Evolutionary conservation across 2,888 invertebrate genomes (phyloP).

Genomic region (Automeris io): DNA sequence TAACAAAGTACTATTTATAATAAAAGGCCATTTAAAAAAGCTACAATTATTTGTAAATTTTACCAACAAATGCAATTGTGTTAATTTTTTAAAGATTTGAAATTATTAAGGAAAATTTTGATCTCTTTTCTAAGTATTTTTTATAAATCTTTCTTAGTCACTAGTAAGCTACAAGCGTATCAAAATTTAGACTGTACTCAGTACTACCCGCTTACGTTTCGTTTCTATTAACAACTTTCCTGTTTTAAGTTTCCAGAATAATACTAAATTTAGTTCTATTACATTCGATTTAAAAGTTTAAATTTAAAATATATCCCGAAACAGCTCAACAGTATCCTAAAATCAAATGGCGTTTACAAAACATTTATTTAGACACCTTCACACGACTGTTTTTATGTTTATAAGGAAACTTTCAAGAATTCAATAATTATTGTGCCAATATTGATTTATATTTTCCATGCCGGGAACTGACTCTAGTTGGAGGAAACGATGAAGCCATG

Average conservation of each 20-base stretch:
- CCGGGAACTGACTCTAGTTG: constrained; percentile 28
- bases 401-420: not conserved
- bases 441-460: constrained; percentile 15
- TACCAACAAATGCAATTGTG: too few species aligned
- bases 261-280: not conserved
- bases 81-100: too few species aligned
- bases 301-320: not conserved
- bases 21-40: too few species aligned
- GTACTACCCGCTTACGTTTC: too few species aligned
- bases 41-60: not conserved
- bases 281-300: not conserved
- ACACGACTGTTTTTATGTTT: not conserved
- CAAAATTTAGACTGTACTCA: too few species aligned
- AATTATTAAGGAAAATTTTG: too few species aligned
- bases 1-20: too few species aligned
- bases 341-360: not conserved
- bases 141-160: too few species aligned
- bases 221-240: too few species aligned
- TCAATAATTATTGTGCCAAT: not conserved
- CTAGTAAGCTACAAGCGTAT: too few species aligned
- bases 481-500: constrained; percentile 15
- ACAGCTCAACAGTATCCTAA: not conserved
- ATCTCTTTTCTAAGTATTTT: too few species aligned
- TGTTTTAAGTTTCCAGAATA: not conserved
- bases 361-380: not conserved